Conservation (phyloP, 2,797 vertebrate species). For the Atherinosoma microstoma region DNA sequence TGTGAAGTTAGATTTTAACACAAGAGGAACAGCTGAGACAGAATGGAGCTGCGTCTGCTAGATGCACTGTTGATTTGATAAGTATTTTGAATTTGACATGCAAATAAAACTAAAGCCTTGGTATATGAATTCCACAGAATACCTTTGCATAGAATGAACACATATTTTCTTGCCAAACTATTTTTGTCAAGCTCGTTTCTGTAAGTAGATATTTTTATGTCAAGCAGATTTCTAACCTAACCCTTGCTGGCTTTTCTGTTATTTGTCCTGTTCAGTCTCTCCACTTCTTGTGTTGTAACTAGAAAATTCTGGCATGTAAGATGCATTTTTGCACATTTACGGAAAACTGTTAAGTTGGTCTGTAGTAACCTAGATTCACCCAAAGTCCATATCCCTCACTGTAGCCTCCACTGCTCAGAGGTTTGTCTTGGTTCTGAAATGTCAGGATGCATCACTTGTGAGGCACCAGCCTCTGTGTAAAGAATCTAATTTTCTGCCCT, state of each 20-base stretch:
- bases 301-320: background rate
- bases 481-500: conserved; percentile 64
- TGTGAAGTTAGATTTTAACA: background rate
- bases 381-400: conserved; percentile 6
- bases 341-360: background rate
- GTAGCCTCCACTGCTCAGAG: conserved; percentile 7
- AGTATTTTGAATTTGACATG: background rate
- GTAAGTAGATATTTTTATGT: background rate
- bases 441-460: conserved; percentile 50
- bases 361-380: conserved; percentile 3
- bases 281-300: background rate
- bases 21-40: background rate
- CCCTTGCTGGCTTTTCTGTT: background rate
- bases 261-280: background rate
- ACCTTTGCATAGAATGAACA: background rate
- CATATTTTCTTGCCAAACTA: background rate
- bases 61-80: background rate
- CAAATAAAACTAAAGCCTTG: conserved; percentile 6
- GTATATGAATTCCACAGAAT: background rate
- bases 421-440: conserved; percentile 37
- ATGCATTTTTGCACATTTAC: conserved; percentile 1
- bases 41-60: background rate
- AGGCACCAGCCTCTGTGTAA: conserved; percentile 37
- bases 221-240: background rate
- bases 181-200: background rate